phyloP scores from a whole-genome alignment of 2,113 vertebrate species.

The western clawed frog (Xenopus tropicalis) region DNA sequence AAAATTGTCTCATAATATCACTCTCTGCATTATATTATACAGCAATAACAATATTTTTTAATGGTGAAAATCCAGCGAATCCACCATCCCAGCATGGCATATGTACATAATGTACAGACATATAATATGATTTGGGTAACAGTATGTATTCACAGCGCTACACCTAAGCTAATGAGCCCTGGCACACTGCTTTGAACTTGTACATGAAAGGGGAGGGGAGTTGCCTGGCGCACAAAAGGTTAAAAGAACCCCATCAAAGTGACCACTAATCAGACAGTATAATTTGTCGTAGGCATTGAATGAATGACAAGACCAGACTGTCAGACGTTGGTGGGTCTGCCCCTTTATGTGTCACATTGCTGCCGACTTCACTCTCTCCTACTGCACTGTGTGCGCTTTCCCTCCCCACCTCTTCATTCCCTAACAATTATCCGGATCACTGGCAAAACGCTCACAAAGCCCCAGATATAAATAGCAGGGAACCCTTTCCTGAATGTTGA shows the following conservation, averaged over 20 bases:
- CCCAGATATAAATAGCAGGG: neutral
- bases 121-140: no score
- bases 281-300: constrained; percentile 23
- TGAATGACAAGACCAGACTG: constrained; percentile 19
- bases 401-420: constrained; percentile 7
- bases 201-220: neutral
- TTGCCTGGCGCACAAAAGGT: neutral
- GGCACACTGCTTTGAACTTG: no score
- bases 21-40: no score
- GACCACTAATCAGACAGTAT: constrained; percentile 23
- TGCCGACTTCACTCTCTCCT: constrained; percentile 28
- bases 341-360: constrained; percentile 19
- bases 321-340: constrained; percentile 8
- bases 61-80: no score
- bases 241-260: constrained; percentile 4
- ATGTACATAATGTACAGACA: no score
- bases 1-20: no score
- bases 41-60: no score
- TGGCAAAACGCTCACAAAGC: neutral
- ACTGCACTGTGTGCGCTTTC: neutral
- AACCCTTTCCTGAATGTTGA: neutral
- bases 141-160: no score
- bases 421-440: constrained; percentile 5
- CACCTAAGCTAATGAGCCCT: no score
- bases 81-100: no score